Percentiles rank a stretch among this genome's conserved stretches.
Conservation (phyloP, 2,888 invertebrate species). For the Drosophila greeni region DNA sequence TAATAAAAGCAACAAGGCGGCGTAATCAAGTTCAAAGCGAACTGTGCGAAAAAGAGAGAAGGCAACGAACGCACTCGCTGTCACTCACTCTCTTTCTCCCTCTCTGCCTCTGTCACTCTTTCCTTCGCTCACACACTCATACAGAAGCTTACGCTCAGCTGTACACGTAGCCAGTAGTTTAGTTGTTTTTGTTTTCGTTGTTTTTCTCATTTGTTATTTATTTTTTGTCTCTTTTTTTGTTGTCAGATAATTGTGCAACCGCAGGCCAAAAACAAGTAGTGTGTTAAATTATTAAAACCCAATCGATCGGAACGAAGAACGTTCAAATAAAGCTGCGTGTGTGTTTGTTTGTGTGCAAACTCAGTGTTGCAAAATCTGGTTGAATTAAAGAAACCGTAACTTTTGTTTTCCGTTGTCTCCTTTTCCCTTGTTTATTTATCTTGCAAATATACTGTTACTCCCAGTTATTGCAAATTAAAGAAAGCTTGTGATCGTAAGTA, state of each 20-base stretch:
- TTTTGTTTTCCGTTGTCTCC: conserved; percentile 8
- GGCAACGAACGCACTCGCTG: conserved; percentile 22
- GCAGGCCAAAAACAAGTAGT: conserved; percentile 15
- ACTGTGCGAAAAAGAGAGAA: conserved; percentile 49
- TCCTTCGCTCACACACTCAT: conserved; percentile 49
- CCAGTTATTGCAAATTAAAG: not conserved
- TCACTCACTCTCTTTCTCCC: conserved; percentile 14
- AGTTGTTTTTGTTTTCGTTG: conserved; percentile 45
- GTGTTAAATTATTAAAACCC: conserved; percentile 40
- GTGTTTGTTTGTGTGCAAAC: not conserved
- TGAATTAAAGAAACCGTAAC: conserved; percentile 15
- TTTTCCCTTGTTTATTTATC: conserved; percentile 31
- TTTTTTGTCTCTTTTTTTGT: conserved; percentile 24
- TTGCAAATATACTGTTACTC: conserved; percentile 1
- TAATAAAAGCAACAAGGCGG: conserved; percentile 19
- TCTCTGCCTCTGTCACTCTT: conserved; percentile 56
- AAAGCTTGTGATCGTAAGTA: conserved; percentile 12
- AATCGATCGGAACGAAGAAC: conserved; percentile 29
- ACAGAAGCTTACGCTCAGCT: conserved; percentile 52
- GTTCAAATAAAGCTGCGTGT: not conserved
- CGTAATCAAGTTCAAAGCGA: conserved; percentile 64
- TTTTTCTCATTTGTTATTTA: conserved; percentile 31
- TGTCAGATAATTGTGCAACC: conserved; percentile 59
- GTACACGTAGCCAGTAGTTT: conserved; percentile 63
- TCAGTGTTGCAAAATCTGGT: conserved; percentile 52